Conservation (phyloP, 2,888 invertebrate species). For the Abrostola triplasia region DNA sequence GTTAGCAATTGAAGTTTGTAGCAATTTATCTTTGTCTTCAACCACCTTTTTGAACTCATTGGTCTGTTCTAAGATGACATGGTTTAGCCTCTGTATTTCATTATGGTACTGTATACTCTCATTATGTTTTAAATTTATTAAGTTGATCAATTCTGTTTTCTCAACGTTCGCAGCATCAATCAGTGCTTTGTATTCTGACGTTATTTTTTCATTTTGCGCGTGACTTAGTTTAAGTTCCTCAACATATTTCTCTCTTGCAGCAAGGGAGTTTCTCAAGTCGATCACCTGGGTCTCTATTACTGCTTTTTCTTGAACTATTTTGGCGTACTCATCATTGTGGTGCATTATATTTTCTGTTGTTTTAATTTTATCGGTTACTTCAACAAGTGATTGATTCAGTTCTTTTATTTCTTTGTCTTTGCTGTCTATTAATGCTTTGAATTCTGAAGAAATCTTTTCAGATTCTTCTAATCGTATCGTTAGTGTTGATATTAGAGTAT, state of each 20-base stretch:
- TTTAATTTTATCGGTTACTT: conserved; percentile 74
- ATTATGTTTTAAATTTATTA: conserved; percentile 94
- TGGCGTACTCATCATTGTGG: conserved; percentile 71
- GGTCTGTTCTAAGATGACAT: conserved; percentile 86
- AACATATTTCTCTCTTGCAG: conserved; percentile 65
- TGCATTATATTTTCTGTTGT: conserved; percentile 65
- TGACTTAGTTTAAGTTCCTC: conserved; percentile 63
- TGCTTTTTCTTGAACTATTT: conserved; percentile 72
- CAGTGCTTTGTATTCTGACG: conserved; percentile 68
- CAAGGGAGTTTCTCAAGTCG: conserved; percentile 63
- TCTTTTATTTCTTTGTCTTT: conserved; percentile 81
- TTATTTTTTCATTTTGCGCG: conserved; percentile 66
- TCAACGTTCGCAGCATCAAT: conserved; percentile 80
- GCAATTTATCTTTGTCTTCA: conserved; percentile 72
- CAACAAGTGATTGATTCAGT: conserved; percentile 73
- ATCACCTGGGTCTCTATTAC: conserved; percentile 65
- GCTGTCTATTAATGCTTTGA: conserved; percentile 60
- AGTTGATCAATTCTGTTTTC: conserved; percentile 91
- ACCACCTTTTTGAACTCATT: conserved; percentile 74
- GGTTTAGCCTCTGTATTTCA: conserved; percentile 94
- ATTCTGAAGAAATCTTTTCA: conserved; percentile 60
- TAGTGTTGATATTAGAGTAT: conserved; percentile 66
- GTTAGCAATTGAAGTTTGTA: conserved; percentile 56
- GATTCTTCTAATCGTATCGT: conserved; percentile 60
- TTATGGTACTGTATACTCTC: conserved; percentile 95